Conservation (phyloP, 2,888 invertebrate genomes). For the Acleris laterana region DNA sequence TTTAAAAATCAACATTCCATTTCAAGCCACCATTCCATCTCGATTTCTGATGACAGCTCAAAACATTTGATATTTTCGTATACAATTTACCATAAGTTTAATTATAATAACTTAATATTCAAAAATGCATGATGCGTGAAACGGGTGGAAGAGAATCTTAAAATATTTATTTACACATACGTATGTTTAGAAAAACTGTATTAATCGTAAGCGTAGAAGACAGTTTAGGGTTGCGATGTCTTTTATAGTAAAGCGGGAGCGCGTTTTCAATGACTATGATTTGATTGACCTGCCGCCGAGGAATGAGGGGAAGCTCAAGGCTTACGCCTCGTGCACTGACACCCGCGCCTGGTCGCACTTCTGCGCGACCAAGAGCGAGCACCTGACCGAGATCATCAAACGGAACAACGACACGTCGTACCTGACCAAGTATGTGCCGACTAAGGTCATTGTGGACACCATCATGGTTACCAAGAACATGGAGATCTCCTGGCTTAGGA, state of each 20-base stretch:
- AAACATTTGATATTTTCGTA: constrained; percentile 73
- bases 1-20: constrained; percentile 68
- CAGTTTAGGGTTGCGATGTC: constrained; percentile 63
- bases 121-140: constrained; percentile 66
- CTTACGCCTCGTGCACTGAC: constrained; percentile 83
- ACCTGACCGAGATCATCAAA: constrained; percentile 82
- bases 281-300: constrained; percentile 71
- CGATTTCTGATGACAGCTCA: constrained; percentile 74
- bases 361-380: constrained; percentile 81
- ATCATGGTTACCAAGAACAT: constrained; percentile 77
- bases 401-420: constrained; percentile 66
- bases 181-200: constrained; percentile 58
- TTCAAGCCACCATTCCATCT: constrained; percentile 62
- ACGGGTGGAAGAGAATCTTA: constrained; percentile 70
- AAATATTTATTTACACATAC: constrained; percentile 56
- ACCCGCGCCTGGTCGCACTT: constrained; percentile 84
- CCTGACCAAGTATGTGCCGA: constrained; percentile 71
- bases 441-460: constrained; percentile 73
- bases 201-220: constrained; percentile 54
- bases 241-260: constrained; percentile 79
- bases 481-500: constrained; percentile 75
- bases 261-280: constrained; percentile 77
- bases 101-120: constrained; percentile 55
- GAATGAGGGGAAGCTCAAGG: constrained; percentile 83
- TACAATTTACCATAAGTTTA: constrained; percentile 63